Evolutionary conservation across 1,140 invertebrate genomes (phyloP).

Genomic region (Temnothorax longispinosus): DNA sequence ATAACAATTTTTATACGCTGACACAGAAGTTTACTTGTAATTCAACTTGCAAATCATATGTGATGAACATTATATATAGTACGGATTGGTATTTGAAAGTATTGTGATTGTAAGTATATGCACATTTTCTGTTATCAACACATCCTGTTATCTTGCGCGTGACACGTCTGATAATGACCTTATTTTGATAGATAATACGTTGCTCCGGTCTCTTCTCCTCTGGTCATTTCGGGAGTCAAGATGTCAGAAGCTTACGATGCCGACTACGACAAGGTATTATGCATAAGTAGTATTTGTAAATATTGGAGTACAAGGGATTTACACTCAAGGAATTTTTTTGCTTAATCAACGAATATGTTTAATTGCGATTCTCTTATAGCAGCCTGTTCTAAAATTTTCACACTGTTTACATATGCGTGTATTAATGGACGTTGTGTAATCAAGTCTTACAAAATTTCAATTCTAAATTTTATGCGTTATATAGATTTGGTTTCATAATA

Average conservation of each 20-base stretch:
- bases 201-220: background rate
- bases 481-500: background rate
- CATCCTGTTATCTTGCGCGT: background rate
- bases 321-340: background rate
- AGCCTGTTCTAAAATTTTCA: background rate
- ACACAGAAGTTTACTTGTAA: background rate
- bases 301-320: background rate
- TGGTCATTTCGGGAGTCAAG: background rate
- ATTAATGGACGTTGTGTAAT: background rate
- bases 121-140: background rate
- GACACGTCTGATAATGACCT: background rate
- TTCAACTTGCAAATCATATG: no score
- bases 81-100: background rate
- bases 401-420: background rate
- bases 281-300: background rate
- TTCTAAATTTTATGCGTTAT: constrained; percentile 19
- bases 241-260: constrained; percentile 60
- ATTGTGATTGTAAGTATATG: background rate
- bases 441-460: constrained; percentile 21
- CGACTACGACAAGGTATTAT: constrained; percentile 68
- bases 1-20: background rate
- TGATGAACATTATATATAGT: no score
- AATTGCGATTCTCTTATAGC: background rate
- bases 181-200: background rate
- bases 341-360: background rate